Base-by-base conservation (phyloP, 2,113 vertebrate species). In the Rhizomys pruinosus region DNA sequence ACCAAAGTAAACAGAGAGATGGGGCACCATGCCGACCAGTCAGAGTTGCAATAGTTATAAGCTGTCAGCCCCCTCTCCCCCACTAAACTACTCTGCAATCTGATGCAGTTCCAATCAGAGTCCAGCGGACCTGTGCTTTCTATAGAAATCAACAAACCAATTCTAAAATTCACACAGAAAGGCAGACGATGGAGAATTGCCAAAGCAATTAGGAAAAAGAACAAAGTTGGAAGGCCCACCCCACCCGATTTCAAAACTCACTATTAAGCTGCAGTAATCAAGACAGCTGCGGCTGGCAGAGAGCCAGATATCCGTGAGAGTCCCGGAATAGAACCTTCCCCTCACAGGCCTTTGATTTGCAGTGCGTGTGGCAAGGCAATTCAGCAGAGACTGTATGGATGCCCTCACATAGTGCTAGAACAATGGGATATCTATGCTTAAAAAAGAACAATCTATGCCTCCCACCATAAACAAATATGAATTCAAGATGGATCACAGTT, bases 21-120 rank as follows among this genome's bases (percentile, higher is more conserved):
- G n/a, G 17, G 7, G 3, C 11, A 11, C 5, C 4, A 5, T 0
- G 7, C 3, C 2, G 68, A 64, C n/a, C 7, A 32, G 0, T 8
- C 37, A 7, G 44, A 87, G 61, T 42, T 29, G 7, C 27, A 4
- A 1, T 2, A 44, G 4, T 12, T 47, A 9, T 11, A 34, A 9
- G 47, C 6, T 22, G 42, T 34, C 69, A 32, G 52, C 77, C 1
- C 81, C 37, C 39, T 23, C 19, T 52, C n/a, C n/a, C n/a, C n/a
- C n/a, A n/a, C n/a, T 22, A 4, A 34, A 52, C 17, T 2, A 15
- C 19, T 23, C 37, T 5, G 1, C 8, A 42, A 79, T 7, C 19
- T 78, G 1, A 22, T 0, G 9, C 20, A 23, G 27, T 29, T 79
- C 77, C n/a, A 29, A 17, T 80, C 82, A 82, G 61, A 84, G 55